Evolutionary conservation across 2,888 invertebrate genomes (phyloP).

Genomic region (Aphidoletes aphidimyza): DNA sequence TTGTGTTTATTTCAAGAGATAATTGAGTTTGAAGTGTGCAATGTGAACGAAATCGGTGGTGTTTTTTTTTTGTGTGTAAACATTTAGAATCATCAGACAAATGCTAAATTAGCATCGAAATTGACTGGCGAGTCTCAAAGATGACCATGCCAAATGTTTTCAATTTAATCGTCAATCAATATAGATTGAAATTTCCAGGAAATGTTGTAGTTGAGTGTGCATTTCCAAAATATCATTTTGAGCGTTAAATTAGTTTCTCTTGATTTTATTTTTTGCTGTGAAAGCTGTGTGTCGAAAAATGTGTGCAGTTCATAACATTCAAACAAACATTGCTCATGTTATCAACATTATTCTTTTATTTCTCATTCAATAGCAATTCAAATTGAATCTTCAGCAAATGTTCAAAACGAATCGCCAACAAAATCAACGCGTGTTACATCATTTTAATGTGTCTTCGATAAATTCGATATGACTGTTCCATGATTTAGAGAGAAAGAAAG

Average conservation of each 20-base stretch:
- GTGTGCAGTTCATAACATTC: too few species aligned
- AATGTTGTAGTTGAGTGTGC: too few species aligned
- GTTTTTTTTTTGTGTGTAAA: background rate
- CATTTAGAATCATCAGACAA: background rate
- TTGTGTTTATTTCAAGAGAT: background rate
- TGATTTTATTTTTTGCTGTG: too few species aligned
- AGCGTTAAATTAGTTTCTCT: too few species aligned
- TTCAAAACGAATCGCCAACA: slow-evolving; percentile 14
- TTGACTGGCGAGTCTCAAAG: too few species aligned
- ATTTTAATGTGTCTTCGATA: slow-evolving; percentile 9
- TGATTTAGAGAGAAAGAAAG: background rate
- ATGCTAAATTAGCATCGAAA: background rate
- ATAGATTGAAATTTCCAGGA: too few species aligned
- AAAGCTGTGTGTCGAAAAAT: too few species aligned
- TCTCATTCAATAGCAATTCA: slow-evolving; percentile 9
- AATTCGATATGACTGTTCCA: too few species aligned
- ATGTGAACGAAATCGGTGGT: slow-evolving; percentile 11
- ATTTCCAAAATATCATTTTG: too few species aligned
- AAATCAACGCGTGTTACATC: slow-evolving; percentile 43
- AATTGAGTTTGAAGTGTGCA: slow-evolving; percentile 3
- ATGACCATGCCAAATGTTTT: too few species aligned
- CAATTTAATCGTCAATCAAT: too few species aligned
- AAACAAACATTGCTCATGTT: too few species aligned
- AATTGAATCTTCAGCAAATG: background rate
- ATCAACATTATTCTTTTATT: background rate